Conservation (phyloP, 1,140 invertebrate species). For the Leguminivora glycinivorella region DNA sequence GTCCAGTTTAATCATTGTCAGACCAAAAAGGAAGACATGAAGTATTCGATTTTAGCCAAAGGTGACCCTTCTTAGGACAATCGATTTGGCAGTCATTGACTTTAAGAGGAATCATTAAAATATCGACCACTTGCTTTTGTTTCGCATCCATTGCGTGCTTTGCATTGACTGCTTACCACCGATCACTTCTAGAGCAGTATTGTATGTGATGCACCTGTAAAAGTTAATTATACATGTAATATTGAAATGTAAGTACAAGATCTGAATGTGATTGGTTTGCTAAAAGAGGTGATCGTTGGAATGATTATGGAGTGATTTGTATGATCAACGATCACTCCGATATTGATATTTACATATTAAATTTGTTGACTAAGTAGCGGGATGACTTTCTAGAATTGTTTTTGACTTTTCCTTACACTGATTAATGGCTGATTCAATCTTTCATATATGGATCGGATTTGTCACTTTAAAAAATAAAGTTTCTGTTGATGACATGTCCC, state of each 20-base stretch:
- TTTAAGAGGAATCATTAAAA: not conserved
- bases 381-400: constrained; percentile 7
- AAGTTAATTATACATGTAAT: not conserved
- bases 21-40: not conserved
- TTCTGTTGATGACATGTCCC: no score
- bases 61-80: constrained; percentile 10
- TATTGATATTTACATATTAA: constrained; percentile 3
- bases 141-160: not conserved
- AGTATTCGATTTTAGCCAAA: not conserved
- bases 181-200: not conserved
- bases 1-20: not conserved
- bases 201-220: not conserved
- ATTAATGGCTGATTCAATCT: no score
- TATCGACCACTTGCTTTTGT: not conserved
- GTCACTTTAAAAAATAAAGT: no score
- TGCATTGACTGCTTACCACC: not conserved
- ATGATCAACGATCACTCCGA: not conserved
- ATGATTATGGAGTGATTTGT: not conserved
- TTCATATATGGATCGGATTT: no score
- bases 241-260: not conserved
- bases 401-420: not conserved
- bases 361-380: not conserved
- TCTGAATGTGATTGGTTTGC: constrained; percentile 12
- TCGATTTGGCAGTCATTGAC: constrained; percentile 14
- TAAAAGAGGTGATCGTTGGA: not conserved